phyloP scores from a whole-genome alignment of 2,888 invertebrate species.

The Melanotus villosus region DNA sequence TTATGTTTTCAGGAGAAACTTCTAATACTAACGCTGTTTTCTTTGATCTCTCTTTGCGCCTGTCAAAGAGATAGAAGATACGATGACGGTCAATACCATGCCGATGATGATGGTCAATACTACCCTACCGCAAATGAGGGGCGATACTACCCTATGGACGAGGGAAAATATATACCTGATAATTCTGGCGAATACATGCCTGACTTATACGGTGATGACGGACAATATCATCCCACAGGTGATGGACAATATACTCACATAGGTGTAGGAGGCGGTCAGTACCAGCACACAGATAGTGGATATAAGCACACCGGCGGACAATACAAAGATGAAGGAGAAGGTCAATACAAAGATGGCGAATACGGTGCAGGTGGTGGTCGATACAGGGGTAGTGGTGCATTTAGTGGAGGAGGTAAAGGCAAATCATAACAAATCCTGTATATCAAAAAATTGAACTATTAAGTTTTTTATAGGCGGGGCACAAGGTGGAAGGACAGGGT shows the following conservation, averaged over 20 bases:
- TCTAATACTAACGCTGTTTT: too few relatives aligned
- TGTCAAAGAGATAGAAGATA: not conserved
- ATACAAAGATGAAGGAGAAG: not conserved
- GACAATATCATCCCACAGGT: not conserved
- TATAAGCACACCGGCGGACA: too few relatives aligned
- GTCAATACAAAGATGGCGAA: not conserved
- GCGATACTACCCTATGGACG: constrained; percentile 61
- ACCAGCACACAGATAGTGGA: not conserved
- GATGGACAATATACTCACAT: constrained; percentile 48
- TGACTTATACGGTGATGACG: not conserved
- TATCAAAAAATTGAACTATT: too few relatives aligned
- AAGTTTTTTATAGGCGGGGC: too few relatives aligned
- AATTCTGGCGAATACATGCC: constrained; percentile 11
- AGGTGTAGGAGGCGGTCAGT: constrained; percentile 38
- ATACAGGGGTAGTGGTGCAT: not conserved
- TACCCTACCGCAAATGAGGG: constrained; percentile 63
- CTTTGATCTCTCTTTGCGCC: not conserved
- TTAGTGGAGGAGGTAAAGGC: not conserved
- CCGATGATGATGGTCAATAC: not conserved
- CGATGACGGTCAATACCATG: constrained; percentile 3
- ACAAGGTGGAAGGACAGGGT: too few relatives aligned
- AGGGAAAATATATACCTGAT: constrained; percentile 61
- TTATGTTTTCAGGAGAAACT: too few relatives aligned
- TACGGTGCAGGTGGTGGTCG: not conserved
- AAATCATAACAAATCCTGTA: too few relatives aligned